Conservation (phyloP, 2,888 invertebrate species). For the Spodoptera picta region DNA sequence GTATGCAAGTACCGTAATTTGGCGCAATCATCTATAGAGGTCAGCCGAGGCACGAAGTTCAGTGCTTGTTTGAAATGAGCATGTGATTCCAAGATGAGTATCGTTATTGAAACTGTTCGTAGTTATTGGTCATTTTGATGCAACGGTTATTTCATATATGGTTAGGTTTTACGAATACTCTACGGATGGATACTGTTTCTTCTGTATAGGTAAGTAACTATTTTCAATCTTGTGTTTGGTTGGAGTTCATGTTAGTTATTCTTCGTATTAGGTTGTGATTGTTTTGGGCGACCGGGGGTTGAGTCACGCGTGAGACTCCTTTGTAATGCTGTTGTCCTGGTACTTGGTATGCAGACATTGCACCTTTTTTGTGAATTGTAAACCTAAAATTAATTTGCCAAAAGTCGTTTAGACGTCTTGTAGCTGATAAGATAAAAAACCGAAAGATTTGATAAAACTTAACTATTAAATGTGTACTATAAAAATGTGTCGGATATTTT, state of each 20-base stretch:
- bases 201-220: neutral
- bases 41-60: conserved; percentile 44
- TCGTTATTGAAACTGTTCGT: conserved; percentile 41
- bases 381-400: too few species aligned
- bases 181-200: neutral
- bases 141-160: conserved; percentile 41
- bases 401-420: too few species aligned
- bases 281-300: too few species aligned
- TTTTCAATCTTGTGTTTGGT: too few species aligned
- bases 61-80: conserved; percentile 30
- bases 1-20: conserved; percentile 54
- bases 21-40: conserved; percentile 52
- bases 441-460: too few species aligned
- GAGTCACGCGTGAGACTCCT: too few species aligned
- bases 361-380: too few species aligned
- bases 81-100: conserved; percentile 46
- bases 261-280: neutral
- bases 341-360: too few species aligned
- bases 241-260: neutral
- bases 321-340: too few species aligned
- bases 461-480: too few species aligned
- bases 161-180: conserved; percentile 4
- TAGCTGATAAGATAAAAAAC: too few species aligned
- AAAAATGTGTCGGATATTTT: too few species aligned
- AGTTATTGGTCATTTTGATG: conserved; percentile 24